Base-by-base conservation (phyloP, 2,888 invertebrate genomes). In the Aromia moschata region DNA sequence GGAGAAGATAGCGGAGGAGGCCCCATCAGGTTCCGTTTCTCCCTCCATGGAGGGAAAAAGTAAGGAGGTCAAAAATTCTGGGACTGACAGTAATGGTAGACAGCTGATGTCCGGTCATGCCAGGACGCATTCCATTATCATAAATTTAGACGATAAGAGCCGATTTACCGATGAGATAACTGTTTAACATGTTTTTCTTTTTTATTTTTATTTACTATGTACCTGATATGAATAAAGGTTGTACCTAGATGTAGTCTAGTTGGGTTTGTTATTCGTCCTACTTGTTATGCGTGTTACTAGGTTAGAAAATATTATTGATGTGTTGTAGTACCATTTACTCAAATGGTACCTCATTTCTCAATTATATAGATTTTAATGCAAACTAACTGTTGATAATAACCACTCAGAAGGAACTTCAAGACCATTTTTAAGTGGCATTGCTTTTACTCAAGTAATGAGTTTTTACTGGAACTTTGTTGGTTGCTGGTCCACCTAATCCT, bases 141-240 rank as follows among this genome's bases (percentile, higher is more conserved):
- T 92, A 67, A 91, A 91, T 79, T 81, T 91, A 71, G 91, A 91
- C 75, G 91, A 91, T 80, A 91, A 91, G 74, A 90, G 88, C 78
- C 84, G 90, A 71, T 91, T 91, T 79, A 91, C 91, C 40, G 91
- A 92, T 79, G 92, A 92, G 79, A 90, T 92, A 64, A 91, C 91
- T 46, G 92, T 92, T 71, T 91, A 84, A 72, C 64, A 52, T 33
- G 40, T 57, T 67, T 67, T 63, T 62, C 63, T 56, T 62, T 62
- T 59, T 57, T 61, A 58, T 68, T 67, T 67, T 63, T 62, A 64
- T 56, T 62, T 62, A 60, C 58, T 61, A 58, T 68, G 69, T 73
- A 73, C 70, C 69, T 71, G 68, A 71, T 61, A 56, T 54, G 57
- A 65, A 65, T 65, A 65, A 65, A 65, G 62, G 62, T 65, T 62